Percentiles rank a stretch among this genome's conserved stretches.
phyloP scores from a whole-genome alignment of 2,113 vertebrate genomes.

The Vulpes vulpes region DNA sequence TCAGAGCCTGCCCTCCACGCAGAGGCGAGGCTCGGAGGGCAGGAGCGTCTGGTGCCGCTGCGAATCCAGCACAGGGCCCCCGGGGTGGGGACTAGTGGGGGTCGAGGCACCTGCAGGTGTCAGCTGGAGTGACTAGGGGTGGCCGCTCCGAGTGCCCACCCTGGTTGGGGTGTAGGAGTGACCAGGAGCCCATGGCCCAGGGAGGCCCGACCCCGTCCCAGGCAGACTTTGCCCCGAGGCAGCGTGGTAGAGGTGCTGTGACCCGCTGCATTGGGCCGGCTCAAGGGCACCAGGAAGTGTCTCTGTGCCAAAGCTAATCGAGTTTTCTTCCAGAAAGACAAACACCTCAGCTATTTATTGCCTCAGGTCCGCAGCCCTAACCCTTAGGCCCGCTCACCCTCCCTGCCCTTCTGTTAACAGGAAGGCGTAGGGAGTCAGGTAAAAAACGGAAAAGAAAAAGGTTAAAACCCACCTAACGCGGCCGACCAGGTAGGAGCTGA shows the following conservation, averaged over 20 bases:
- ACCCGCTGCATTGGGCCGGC: slow-evolving; percentile 15
- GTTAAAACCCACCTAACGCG: slow-evolving; percentile 94
- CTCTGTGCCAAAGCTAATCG: slow-evolving; percentile 77
- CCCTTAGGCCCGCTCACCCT: slow-evolving; percentile 89
- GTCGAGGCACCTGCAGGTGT: neutral
- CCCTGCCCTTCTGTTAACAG: slow-evolving; percentile 96
- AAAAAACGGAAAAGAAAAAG: slow-evolving; percentile 98
- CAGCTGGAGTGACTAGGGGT: neutral
- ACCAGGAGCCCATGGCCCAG: neutral
- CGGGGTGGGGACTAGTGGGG: neutral
- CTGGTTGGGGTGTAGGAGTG: neutral
- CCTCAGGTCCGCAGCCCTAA: slow-evolving; percentile 83
- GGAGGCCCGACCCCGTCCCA: accelerated
- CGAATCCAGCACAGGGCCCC: too few relatives aligned
- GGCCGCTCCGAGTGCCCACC: accelerated
- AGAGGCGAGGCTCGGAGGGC: accelerated
- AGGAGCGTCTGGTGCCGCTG: accelerated
- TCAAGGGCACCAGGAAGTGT: slow-evolving; percentile 81
- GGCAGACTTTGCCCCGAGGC: neutral
- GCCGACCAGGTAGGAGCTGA: slow-evolving; percentile 94
- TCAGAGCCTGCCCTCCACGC: too few relatives aligned
- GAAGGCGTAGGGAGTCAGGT: slow-evolving; percentile 96
- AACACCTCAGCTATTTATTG: slow-evolving; percentile 89
- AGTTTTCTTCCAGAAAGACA: slow-evolving; percentile 89
- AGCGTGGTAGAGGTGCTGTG: neutral